phyloP scores from a whole-genome alignment of 2,888 invertebrate species.

The Digitonthophagus gazella region DNA sequence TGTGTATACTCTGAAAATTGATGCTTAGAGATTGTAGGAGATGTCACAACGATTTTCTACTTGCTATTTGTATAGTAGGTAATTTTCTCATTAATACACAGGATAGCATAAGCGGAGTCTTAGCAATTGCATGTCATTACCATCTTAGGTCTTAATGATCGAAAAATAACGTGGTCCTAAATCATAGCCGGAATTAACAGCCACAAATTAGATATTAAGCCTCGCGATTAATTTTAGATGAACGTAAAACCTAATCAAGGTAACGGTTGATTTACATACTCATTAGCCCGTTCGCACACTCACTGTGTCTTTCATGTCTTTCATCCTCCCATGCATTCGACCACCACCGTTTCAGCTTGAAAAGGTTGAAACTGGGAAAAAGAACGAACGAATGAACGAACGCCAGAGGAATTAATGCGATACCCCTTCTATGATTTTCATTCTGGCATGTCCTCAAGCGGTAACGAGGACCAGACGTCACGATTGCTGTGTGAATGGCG shows the following conservation, averaged over 20 bases:
- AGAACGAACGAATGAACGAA: neutral
- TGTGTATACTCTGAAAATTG: too few species aligned
- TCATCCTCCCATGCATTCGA: neutral
- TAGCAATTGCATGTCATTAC: neutral
- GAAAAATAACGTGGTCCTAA: constrained; percentile 3
- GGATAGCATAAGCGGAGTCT: neutral
- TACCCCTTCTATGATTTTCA: constrained; percentile 4
- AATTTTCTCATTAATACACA: too few species aligned
- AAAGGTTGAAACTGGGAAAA: too few species aligned
- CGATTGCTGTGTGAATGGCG: constrained; percentile 17
- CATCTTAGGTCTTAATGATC: neutral
- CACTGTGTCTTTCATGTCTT: neutral
- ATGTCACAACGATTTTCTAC: too few species aligned
- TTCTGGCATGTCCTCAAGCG: constrained; percentile 9
- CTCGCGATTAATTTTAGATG: constrained; percentile 22
- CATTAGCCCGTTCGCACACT: neutral
- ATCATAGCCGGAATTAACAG: constrained; percentile 18
- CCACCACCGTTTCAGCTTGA: too few species aligned
- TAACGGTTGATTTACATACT: constrained; percentile 21
- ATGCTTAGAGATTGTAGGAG: too few species aligned
- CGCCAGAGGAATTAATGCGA: neutral
- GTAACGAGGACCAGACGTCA: constrained; percentile 11
- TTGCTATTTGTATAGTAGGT: too few species aligned
- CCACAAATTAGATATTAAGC: constrained; percentile 23
- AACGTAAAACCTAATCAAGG: constrained; percentile 19